Conservation (phyloP, 1,140 invertebrate genomes). For the Eufriesea mexicana region DNA sequence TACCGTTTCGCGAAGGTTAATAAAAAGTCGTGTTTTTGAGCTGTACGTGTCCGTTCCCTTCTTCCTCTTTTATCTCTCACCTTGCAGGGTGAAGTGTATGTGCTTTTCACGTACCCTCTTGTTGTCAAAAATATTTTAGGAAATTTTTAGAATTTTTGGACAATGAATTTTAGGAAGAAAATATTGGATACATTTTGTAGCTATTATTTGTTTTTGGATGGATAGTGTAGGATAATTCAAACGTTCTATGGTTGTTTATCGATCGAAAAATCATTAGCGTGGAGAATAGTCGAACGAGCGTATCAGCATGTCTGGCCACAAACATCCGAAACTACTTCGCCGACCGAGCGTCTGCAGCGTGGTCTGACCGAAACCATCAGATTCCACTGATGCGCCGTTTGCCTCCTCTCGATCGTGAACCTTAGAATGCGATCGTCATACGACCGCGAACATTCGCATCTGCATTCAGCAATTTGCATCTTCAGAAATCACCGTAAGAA, state of each 20-base stretch:
- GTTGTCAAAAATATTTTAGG: no score
- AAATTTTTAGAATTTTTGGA: no score
- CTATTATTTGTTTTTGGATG: no score
- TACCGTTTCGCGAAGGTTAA: no score
- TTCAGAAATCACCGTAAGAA: not conserved
- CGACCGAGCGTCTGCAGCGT: not conserved
- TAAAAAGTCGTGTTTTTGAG: no score
- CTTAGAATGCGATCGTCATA: conserved; percentile 1
- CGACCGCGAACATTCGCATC: conserved; percentile 6
- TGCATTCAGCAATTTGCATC: not conserved
- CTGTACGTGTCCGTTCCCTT: no score
- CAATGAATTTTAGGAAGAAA: no score
- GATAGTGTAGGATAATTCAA: no score
- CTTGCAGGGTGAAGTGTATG: no score
- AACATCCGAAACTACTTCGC: conserved; percentile 41
- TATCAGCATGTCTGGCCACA: conserved; percentile 30
- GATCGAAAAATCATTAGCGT: not conserved
- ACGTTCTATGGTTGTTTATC: not conserved
- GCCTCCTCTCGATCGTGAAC: not conserved
- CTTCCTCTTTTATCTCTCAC: no score
- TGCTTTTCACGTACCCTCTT: no score
- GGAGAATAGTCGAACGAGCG: not conserved
- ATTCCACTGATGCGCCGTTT: conserved; percentile 23
- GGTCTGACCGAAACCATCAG: conserved; percentile 23
- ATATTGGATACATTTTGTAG: no score